Evolutionary conservation across 92 coral and sea anemone species (phyloP), one percentile per base, ranked within the genome.

Genomic region (Palythoa heliodiscus): DNA sequence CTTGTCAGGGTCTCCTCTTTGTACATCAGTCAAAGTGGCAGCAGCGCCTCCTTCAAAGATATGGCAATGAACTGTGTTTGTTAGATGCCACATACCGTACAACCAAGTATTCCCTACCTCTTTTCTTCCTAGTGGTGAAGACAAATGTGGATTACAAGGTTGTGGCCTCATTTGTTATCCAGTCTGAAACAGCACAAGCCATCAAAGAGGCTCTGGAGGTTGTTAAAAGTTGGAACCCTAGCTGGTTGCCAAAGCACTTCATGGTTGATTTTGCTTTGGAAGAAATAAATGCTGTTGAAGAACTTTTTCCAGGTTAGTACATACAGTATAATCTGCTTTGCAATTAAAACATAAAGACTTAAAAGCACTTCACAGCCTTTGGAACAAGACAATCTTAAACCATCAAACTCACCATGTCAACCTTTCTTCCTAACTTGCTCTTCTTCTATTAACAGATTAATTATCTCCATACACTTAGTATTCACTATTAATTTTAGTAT

Each of bases 11-110:
- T 39, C 87, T 90, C 20, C 77, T 90, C 53, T 87, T 87, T 48
- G 83, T 76, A 24, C 87, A 90, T 60, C 88, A 78, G 78, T 75
- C 88, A 5, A 54, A 86, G 40, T 89, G 87, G 84, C 94, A 91
- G 52, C 52, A 72, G 75, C 77, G 80, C 24, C 84, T 91, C 7
- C 83, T 86, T 58, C 67, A 76, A 24, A 75, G 78, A 57, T 89
- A 89, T 50, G 94, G 92, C 52, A 86, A 91, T 77, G 88, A 91
- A 72, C 35, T 91, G 75, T 86, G 88, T 71, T 82, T 91, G 55
- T 75, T 91, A 7, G 94, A 89, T 86, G 92, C 90, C 73, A 91
- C 92, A 23, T 91, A 91, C 90, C 89, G 81, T 55, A 91, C 90
- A 53, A 89, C 90, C 2, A 91, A 86, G 73, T 89, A 91, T 60